Evolutionary conservation across 2,888 invertebrate genomes (phyloP), one percentile per base, ranked within the genome.

Genomic region (Steromphala cineraria): DNA sequence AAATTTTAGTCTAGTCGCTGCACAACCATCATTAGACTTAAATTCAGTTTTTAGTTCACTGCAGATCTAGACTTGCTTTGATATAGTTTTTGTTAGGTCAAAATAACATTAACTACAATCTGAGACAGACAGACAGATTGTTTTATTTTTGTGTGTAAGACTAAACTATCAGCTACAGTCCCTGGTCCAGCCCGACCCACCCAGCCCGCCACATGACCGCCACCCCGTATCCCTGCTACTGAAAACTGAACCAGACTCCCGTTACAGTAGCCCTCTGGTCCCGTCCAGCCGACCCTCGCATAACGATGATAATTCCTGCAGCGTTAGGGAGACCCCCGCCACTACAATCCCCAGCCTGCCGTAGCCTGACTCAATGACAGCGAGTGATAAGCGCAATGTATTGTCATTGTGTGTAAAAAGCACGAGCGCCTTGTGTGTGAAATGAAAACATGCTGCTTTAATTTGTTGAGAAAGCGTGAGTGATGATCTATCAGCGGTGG

Each of bases 361-460:
- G 28, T 36, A 19, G 31, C 71, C 15, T 36, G 71, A 19, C 71
- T 71, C 36, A 71, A 24, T 71, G 71, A 71, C 71, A 71, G 71
- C 40, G 19, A 13, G 17, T 36, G 71, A 71, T 71, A 71, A 71
- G 71, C 71, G 71, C 71, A 71, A 71, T 40, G n/a, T 21, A 71
- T 71, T 71, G 62, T 31, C 71, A 36, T 71, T 19, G 31, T 71
- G 71, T 71, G 71, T 36, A 71, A 71, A 71, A 71, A 71, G 36
- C 71, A 71, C 40, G 71, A 19, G 19, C 71, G 28, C 36, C 36
- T 71, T 71, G 71, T 71, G 71, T 71, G 71, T 71, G 71, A 71
- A 71, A 71, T 71, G 71, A 71, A 71, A 71, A 71, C 71, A 71
- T 36, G 71, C 40, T 40, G 71, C 71, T 71, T 71, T 71, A 71